A percentile compares a stretch with the other conserved stretches of the same genome.
Evolutionary conservation across 2,888 invertebrate species (phyloP).

Genomic region (Lasioglossum oenotherae): DNA sequence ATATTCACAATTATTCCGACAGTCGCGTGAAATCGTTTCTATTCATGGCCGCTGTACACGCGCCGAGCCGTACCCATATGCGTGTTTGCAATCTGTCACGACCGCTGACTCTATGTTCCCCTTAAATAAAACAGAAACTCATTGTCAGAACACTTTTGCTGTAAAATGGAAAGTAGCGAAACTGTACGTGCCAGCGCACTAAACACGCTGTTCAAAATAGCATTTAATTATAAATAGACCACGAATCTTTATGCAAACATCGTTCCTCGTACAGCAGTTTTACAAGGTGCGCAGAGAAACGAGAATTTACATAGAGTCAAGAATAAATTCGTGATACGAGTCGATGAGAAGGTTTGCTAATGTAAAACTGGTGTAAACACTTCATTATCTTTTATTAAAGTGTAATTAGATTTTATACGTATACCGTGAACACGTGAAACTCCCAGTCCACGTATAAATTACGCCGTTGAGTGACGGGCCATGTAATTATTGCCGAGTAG

Average conservation of each 20-base stretch:
- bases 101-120: not conserved
- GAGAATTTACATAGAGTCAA: not conserved
- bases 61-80: not conserved
- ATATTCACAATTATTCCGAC: not conserved
- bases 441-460: not conserved
- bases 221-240: not conserved
- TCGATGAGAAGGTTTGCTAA: not conserved
- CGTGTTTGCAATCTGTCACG: constrained; percentile 1
- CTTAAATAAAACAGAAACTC: constrained; percentile 1
- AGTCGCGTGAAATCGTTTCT: not conserved
- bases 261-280: not conserved
- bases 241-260: not conserved
- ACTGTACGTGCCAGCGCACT: not conserved
- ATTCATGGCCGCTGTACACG: not conserved
- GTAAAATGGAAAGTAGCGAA: constrained; percentile 1
- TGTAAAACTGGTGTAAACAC: not conserved
- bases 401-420: not conserved
- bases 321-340: not conserved
- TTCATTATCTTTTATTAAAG: not conserved
- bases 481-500: not conserved
- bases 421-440: not conserved
- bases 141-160: not conserved
- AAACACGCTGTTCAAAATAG: not conserved
- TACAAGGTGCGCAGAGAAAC: not conserved
- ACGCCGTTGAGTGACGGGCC: not conserved